Conservation (phyloP, 2,797 vertebrate genomes). For the Tiaroga cobitis region DNA sequence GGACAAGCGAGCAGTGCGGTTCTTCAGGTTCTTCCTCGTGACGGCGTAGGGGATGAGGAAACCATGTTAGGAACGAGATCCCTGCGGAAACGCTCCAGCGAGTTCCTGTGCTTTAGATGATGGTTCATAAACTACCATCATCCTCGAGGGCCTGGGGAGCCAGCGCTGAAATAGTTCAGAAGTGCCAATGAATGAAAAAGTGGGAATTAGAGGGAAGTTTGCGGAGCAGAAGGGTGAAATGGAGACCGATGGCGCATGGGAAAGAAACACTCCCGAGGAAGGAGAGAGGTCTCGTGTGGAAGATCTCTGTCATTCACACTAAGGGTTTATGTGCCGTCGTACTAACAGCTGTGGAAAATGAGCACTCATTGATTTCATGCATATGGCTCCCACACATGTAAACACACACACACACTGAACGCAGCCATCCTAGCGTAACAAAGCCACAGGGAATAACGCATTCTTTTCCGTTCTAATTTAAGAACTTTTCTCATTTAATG, state of each 20-base stretch:
- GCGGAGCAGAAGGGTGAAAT: slow-evolving; percentile 14
- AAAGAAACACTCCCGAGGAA: slow-evolving; percentile 14
- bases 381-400: slow-evolving; percentile 49
- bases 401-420: slow-evolving; percentile 46
- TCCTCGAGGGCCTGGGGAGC: slow-evolving; percentile 17
- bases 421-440: slow-evolving; percentile 12
- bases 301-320: slow-evolving; percentile 8
- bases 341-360: slow-evolving; percentile 64
- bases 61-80: slow-evolving; percentile 14
- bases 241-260: slow-evolving; percentile 15
- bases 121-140: slow-evolving; percentile 39
- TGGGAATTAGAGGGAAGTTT: slow-evolving; percentile 12
- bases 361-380: slow-evolving; percentile 59
- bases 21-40: background rate
- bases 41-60: slow-evolving; percentile 22
- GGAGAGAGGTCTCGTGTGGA: slow-evolving; percentile 5
- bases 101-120: slow-evolving; percentile 39
- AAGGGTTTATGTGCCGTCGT: slow-evolving; percentile 21
- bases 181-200: slow-evolving; percentile 21
- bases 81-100: slow-evolving; percentile 27
- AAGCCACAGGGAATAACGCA: slow-evolving; percentile 40
- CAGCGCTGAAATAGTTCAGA: slow-evolving; percentile 18
- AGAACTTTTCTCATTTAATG: slow-evolving; percentile 16
- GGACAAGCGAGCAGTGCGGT: background rate
- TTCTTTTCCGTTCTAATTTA: slow-evolving; percentile 28